Percentiles rank a stretch among this genome's conserved stretches.
Conservation (phyloP, 2,113 vertebrate species). For the Micromys minutus region DNA sequence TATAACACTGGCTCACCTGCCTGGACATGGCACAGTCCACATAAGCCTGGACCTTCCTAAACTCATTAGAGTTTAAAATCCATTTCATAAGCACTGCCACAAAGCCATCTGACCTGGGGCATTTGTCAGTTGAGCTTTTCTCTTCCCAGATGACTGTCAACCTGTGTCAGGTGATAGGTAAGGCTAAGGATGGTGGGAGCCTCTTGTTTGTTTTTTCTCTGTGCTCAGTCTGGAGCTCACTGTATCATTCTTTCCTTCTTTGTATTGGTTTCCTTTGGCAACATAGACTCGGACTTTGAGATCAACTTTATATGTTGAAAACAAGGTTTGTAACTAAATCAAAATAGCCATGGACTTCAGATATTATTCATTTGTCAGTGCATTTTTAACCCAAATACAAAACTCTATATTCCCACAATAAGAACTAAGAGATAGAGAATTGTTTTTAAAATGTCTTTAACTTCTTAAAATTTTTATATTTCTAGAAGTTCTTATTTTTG, state of each 20-base stretch:
- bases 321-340: slow-evolving; percentile 37
- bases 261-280: background rate
- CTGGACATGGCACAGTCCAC: too few relatives aligned
- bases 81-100: background rate
- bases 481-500: background rate
- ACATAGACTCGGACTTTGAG: background rate
- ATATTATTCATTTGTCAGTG: background rate
- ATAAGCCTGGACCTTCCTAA: background rate
- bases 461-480: background rate
- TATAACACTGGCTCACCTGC: background rate
- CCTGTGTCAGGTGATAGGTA: background rate
- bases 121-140: background rate
- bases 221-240: background rate
- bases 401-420: too few relatives aligned
- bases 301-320: background rate
- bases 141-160: background rate
- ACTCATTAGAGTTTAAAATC: background rate
- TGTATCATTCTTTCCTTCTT: background rate
- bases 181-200: too few relatives aligned
- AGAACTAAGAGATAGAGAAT: background rate
- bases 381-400: background rate
- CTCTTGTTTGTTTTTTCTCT: background rate
- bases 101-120: background rate
- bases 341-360: background rate
- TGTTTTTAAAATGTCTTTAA: background rate